Percentiles rank a stretch among this genome's conserved stretches.
These are phyloP conservation scores for Myotis findleyi DNA, from an alignment of 2,797 vertebrate species.

Conservation along the genomic window DNA sequence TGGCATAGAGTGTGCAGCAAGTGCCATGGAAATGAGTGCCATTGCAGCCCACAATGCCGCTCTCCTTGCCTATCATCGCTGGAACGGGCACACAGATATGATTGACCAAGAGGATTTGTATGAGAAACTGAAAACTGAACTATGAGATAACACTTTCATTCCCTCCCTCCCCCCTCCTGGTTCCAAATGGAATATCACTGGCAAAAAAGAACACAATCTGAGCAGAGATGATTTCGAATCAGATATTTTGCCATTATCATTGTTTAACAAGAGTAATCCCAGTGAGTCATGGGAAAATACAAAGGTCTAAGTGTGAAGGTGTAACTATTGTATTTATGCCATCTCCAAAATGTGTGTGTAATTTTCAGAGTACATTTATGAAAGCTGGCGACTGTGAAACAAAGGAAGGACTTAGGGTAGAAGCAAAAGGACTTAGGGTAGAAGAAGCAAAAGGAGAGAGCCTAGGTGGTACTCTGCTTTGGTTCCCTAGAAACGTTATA, in stretches of 20 bases:
- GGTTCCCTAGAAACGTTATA: not conserved
- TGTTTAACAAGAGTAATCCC: not conserved
- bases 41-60: slow-evolving; percentile 93
- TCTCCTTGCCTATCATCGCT: slow-evolving; percentile 94
- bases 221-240: slow-evolving; percentile 52
- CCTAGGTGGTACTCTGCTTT: not conserved
- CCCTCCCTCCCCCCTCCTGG: not conserved
- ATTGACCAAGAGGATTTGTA: slow-evolving; percentile 95
- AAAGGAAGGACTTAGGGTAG: not conserved
- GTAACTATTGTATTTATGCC: not conserved
- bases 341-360: not conserved
- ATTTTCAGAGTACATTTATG: not conserved
- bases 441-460: not conserved
- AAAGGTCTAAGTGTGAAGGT: not conserved
- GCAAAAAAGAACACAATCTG: slow-evolving; percentile 5
- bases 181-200: slow-evolving; percentile 25
- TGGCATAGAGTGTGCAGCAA: slow-evolving; percentile 93
- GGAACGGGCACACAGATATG: slow-evolving; percentile 87
- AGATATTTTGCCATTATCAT: slow-evolving; percentile 28
- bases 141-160: slow-evolving; percentile 83
- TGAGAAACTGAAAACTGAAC: slow-evolving; percentile 92
- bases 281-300: slow-evolving; percentile 18
- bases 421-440: not conserved
- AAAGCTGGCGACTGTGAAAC: not conserved
- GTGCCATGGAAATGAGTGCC: slow-evolving; percentile 96